Base-by-base conservation (phyloP, 2,888 invertebrate species). In the Pandemis corylana region DNA sequence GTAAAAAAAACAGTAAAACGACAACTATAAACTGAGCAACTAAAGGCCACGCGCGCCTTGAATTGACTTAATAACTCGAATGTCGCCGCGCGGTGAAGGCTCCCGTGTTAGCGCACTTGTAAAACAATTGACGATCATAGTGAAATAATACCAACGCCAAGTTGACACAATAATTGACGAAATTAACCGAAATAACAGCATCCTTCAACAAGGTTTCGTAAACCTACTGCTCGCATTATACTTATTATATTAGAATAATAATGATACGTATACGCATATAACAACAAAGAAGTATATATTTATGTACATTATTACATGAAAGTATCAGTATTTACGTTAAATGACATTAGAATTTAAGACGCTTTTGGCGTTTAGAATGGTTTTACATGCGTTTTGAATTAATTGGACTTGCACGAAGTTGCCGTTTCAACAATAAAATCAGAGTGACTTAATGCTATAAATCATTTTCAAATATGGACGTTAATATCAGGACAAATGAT, bases 381-480 rank as follows among this genome's bases (percentile, higher is more conserved):
- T 68, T 76, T 61, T 70, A 72, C 75, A 68, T 61, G 64, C 65
- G 65, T 72, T 76, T 62, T 64, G 73, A 70, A 68, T 67, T 62
- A 75, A 56, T 67, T 87, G 85, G 86, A 85, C 85, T 84, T 81
- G 85, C 85, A 87, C 80, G 83, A 85, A 85, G 72, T 79, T 77
- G 62, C 71, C 76, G 70, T 82, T 82, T 82, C 80, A 81, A 86
- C 83, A 83, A 86, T 84, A 83, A 84, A 90, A 88, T 85, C 84
- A 90, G 87, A 87, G 87, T 88, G 84, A 91, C 93, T 90, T 93
- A 93, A 92, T 79, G 89, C 93, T 93, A 70, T 71, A 91, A 93
- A 92, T 90, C 88, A 92, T 92, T 90, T 88, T 89, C 87, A 89
- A 90, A 92, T 91, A 93, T 94, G 94, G 94, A 94, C 94, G 94